These are phyloP conservation scores for Rutilus rutilus DNA, from an alignment of 2,113 vertebrate species.

Conservation along the genomic window DNA sequence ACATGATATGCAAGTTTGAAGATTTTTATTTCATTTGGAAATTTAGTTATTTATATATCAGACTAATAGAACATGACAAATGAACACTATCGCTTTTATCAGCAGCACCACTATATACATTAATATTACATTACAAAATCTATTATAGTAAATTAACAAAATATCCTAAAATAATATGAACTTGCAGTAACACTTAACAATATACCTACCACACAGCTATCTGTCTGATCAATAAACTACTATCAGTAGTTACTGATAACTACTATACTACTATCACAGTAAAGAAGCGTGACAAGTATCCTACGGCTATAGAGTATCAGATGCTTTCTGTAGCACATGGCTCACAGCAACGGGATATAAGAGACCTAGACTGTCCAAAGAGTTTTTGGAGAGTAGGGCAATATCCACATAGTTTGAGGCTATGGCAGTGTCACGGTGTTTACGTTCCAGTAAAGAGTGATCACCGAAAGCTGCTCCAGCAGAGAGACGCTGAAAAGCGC, in stretches of 20 bases:
- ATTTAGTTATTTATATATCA: not conserved
- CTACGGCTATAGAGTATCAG: not conserved
- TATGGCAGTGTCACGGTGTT: slow-evolving; percentile 35
- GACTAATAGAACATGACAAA: not conserved
- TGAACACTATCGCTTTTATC: not conserved
- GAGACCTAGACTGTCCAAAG: slow-evolving; percentile 26
- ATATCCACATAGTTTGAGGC: slow-evolving; percentile 49
- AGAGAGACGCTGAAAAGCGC: not conserved
- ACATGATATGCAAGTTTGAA: not conserved
- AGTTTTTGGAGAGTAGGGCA: slow-evolving; percentile 24
- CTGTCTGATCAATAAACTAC: not conserved
- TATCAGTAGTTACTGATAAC: not conserved
- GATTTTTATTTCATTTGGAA: not conserved
- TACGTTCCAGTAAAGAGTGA: not conserved
- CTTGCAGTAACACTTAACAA: not conserved
- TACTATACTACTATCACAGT: not conserved
- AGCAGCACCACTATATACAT: not conserved
- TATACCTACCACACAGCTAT: not conserved
- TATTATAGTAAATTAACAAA: not conserved
- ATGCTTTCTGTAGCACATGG: slow-evolving; percentile 11
- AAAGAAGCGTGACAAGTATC: too few relatives aligned
- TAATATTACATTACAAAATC: not conserved
- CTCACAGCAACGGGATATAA: slow-evolving; percentile 35
- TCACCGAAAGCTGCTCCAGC: slow-evolving; percentile 25
- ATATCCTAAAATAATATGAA: not conserved